Evolutionary conservation across 2,113 vertebrate species (phyloP), one percentile per base, ranked within the genome.

Genomic region (Rhineura floridana): DNA sequence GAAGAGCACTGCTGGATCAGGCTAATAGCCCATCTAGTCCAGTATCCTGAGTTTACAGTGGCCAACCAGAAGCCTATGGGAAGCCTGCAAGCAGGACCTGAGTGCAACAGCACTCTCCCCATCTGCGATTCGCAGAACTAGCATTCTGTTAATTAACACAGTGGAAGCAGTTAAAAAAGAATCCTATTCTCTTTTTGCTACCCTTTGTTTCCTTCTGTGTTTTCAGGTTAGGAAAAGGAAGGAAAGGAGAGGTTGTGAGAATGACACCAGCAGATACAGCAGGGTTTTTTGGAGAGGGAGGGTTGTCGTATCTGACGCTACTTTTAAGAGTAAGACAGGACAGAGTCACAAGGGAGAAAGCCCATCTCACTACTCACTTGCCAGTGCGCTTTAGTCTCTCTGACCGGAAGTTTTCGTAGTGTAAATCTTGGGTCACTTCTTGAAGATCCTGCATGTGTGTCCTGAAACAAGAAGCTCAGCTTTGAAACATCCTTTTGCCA

Each of bases 401-500:
- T 0, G 98, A 98, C n/a, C 98, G 98, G 97, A 98, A 98, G 91
- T 98, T 99, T 95, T 98, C 98, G 0, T 98, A 98, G 94, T 98
- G 98, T 89, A 99, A 96, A 91, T 98, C 98, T 86, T 98, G 98
- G 88, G 98, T 98, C 62, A 98, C 97, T 90, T 98, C 98, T 96
- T 99, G 97, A 33, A 98, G 97, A 92, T 98, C 98, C 95, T 99
- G 98, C 97, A 98, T 98, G 95, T 98, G 98, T 0, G 98, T 98
- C 77, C 97, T 98, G 81, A 28, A 93, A 96, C 10, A 70, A 1
- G 69, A 75, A 76, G 55, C 1, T 6, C 13, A 85, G 88, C 39
- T 91, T 15, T 88, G 76, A 87, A 52, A 28, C n/a, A n/a, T 23
- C n/a, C 82, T 83, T 85, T 87, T 83, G 65, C 30, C 46, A 93